These are phyloP conservation scores for Melanargia galathea DNA, from an alignment of 2,888 invertebrate genomes.

Conservation along the genomic window DNA sequence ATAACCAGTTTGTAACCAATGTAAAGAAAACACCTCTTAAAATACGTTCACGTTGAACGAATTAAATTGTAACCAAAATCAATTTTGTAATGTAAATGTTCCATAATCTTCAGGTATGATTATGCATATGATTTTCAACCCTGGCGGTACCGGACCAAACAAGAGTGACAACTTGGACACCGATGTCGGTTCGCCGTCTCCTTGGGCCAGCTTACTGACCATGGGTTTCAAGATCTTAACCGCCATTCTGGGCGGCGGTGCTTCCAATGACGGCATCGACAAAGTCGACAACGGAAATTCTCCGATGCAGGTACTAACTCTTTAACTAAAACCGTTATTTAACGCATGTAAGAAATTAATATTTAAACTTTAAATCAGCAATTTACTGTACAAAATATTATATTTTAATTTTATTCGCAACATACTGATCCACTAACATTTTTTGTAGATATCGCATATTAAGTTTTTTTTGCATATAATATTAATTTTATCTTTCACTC, in stretches of 20 bases:
- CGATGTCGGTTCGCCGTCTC: constrained; percentile 87
- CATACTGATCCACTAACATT: constrained; percentile 72
- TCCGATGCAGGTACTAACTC: constrained; percentile 91
- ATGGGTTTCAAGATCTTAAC: constrained; percentile 93
- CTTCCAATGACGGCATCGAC: constrained; percentile 91
- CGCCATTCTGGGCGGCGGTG: constrained; percentile 90
- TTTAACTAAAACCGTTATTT: constrained; percentile 19
- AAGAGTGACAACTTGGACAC: constrained; percentile 91
- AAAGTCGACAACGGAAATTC: constrained; percentile 94
- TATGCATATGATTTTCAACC: constrained; percentile 93
- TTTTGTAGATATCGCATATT: constrained; percentile 63
- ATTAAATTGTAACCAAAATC: neutral
- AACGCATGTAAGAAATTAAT: constrained; percentile 38
- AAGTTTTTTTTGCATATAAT: constrained; percentile 11
- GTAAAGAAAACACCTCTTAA: neutral
- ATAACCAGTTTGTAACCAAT: neutral
- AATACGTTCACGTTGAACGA: neutral
- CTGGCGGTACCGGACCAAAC: constrained; percentile 86
- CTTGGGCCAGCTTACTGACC: constrained; percentile 93
- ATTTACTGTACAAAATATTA: constrained; percentile 41
- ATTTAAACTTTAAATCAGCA: constrained; percentile 33
- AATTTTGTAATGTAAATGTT: neutral
- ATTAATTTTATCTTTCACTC: constrained; percentile 47
- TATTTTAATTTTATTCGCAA: constrained; percentile 30
- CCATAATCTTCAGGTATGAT: constrained; percentile 83